phyloP scores from a whole-genome alignment of 2,888 invertebrate species.

The Ypsolopha sequella region DNA sequence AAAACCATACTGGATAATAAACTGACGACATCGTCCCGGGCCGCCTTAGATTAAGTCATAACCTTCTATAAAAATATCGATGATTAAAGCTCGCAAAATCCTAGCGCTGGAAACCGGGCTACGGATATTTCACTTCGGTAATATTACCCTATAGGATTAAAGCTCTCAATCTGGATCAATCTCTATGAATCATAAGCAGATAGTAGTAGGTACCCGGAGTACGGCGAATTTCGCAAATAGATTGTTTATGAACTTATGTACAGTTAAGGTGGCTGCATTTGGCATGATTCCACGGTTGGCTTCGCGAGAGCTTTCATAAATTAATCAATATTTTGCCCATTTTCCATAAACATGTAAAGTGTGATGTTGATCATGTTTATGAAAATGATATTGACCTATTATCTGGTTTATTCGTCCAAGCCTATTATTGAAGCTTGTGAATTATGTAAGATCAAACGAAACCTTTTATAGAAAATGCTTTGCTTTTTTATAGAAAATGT shows the following conservation, averaged over 20 bases:
- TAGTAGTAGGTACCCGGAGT: background rate
- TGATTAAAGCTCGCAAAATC: slow-evolving; percentile 21
- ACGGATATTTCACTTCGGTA: background rate
- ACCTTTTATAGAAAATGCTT: no score
- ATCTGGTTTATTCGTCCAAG: no score
- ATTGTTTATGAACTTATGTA: background rate
- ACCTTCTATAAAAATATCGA: slow-evolving; percentile 32
- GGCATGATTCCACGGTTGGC: slow-evolving; percentile 1
- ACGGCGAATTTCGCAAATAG: background rate
- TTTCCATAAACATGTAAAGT: no score
- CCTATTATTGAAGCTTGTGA: no score
- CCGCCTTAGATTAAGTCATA: background rate
- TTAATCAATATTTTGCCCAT: background rate
- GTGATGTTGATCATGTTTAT: no score
- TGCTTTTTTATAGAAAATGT: background rate
- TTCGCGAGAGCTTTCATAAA: background rate
- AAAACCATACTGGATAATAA: no score
- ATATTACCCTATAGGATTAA: slow-evolving; percentile 7
- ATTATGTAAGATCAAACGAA: background rate
- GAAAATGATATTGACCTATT: no score
- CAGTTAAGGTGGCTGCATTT: background rate
- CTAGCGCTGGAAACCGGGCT: background rate
- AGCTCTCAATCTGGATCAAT: slow-evolving; percentile 27
- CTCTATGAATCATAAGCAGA: background rate
- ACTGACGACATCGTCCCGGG: no score